Conservation (phyloP, 2,797 vertebrate species). For the Potorous gilbertii region DNA sequence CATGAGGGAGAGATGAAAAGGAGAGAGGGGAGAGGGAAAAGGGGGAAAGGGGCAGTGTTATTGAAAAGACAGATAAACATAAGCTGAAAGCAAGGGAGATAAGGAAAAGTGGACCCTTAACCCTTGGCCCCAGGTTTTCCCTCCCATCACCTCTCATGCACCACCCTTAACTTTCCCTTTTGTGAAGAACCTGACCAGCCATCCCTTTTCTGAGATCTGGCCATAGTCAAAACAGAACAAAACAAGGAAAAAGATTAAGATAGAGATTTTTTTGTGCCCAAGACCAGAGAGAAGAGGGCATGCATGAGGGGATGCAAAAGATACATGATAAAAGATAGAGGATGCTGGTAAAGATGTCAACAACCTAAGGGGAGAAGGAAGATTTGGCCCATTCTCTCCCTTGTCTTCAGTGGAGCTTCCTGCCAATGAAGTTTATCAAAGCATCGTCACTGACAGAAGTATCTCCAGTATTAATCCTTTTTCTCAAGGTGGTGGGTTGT, state of each 20-base stretch:
- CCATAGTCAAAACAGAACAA: background rate
- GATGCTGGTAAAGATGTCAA: background rate
- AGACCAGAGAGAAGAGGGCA: background rate
- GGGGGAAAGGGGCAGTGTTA: background rate
- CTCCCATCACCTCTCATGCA: background rate
- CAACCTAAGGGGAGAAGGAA: background rate
- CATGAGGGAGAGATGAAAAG: background rate
- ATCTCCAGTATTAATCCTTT: background rate
- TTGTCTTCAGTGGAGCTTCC: background rate
- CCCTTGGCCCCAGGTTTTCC: background rate
- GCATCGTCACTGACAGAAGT: background rate
- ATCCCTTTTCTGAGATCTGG: background rate
- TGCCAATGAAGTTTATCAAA: background rate
- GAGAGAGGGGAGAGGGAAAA: background rate
- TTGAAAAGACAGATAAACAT: conserved; percentile 3
- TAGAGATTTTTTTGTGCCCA: conserved; percentile 41
- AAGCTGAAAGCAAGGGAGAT: background rate
- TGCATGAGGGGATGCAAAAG: background rate
- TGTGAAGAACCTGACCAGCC: background rate
- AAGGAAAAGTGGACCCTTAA: background rate
- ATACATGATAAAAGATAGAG: background rate
- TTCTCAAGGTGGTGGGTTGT: background rate
- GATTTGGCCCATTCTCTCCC: background rate
- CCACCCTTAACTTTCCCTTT: background rate
- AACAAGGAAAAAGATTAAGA: conserved; percentile 15